Conservation (phyloP, 2,797 vertebrate species). For the Smutsia gigantea region DNA sequence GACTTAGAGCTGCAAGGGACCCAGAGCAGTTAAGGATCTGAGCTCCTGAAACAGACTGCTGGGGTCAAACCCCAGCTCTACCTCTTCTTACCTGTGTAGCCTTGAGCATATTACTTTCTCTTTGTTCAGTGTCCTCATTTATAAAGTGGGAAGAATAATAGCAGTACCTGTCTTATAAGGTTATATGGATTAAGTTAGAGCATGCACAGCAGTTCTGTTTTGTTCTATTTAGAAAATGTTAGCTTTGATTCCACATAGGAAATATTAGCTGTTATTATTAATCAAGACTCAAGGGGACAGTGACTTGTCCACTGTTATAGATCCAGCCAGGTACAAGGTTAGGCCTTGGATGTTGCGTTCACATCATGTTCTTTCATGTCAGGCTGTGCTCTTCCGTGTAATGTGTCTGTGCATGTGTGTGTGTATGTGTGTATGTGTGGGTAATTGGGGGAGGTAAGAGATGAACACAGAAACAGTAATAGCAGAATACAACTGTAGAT, state of each 20-base stretch:
- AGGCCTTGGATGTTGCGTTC: background rate
- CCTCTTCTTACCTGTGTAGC: background rate
- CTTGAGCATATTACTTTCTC: background rate
- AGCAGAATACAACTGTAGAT: background rate
- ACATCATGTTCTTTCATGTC: background rate
- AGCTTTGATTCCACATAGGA: conserved; percentile 39
- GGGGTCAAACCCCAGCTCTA: background rate
- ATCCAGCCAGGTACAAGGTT: background rate
- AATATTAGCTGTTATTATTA: conserved; percentile 20
- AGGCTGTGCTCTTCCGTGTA: background rate
- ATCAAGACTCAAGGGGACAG: background rate
- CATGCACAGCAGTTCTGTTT: background rate
- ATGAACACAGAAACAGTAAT: background rate
- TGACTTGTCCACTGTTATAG: background rate
- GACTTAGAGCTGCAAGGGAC: background rate
- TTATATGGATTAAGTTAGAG: background rate
- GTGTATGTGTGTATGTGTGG: background rate
- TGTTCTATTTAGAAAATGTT: conserved; percentile 47
- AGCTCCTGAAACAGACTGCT: background rate
- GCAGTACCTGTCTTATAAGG: background rate
- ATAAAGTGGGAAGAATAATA: conserved; percentile 2
- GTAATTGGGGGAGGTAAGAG: background rate
- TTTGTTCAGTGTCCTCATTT: background rate
- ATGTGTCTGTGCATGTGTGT: background rate
- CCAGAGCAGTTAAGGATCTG: background rate